A percentile compares a stretch with the other conserved stretches of the same genome.
Conservation (phyloP, 2,113 vertebrate species). For the Corythaixoides concolor region DNA sequence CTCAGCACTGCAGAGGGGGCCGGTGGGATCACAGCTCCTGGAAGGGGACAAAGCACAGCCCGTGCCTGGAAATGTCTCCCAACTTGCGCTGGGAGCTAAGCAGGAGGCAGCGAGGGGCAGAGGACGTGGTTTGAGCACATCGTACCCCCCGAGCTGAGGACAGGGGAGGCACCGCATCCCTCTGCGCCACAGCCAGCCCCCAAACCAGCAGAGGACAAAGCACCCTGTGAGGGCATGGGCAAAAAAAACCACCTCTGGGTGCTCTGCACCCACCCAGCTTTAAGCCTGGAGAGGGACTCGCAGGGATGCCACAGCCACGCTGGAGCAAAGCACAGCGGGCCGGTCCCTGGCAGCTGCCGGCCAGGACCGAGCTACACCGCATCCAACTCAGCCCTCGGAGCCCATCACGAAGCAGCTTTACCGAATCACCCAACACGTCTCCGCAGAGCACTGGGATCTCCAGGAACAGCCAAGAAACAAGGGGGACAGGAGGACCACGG, state of each 20-base stretch:
- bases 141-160: fast-evolving
- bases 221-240: background rate
- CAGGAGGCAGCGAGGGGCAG: fast-evolving
- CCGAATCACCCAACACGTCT: fast-evolving
- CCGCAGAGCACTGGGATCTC: background rate
- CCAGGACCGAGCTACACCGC: fast-evolving
- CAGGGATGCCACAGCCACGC: background rate
- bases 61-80: fast-evolving
- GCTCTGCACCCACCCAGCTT: background rate
- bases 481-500: background rate
- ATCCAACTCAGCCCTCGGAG: background rate
- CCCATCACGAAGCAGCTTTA: background rate
- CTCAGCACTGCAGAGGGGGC: background rate
- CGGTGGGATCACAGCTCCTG: fast-evolving
- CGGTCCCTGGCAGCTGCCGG: too few species aligned
- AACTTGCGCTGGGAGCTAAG: background rate
- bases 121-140: fast-evolving
- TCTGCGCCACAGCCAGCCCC: background rate
- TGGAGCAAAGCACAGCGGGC: too few species aligned
- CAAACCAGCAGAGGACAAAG: fast-evolving
- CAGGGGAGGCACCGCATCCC: background rate
- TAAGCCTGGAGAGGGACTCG: fast-evolving
- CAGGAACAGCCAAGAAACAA: background rate
- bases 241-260: background rate
- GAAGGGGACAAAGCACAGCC: background rate